Evolutionary conservation across 2,888 invertebrate species (phyloP).

Genomic region (Rhorus exstirpatorius): DNA sequence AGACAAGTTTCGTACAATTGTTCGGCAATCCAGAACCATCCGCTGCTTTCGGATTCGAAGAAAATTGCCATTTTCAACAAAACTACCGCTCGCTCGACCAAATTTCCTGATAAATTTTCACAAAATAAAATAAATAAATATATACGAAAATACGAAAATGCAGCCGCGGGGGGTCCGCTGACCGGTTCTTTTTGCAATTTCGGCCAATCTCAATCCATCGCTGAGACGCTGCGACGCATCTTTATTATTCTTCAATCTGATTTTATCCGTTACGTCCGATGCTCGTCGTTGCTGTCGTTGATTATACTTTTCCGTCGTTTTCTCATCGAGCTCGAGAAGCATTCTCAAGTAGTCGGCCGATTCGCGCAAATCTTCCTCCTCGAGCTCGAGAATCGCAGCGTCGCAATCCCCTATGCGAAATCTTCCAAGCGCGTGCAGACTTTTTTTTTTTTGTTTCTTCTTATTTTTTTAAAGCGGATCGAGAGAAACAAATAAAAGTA

Average conservation of each 20-base stretch:
- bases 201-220: constrained; percentile 84
- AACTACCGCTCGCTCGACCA: constrained; percentile 47
- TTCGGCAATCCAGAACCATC: constrained; percentile 82
- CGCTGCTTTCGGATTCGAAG: constrained; percentile 75
- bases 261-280: constrained; percentile 82
- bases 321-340: constrained; percentile 88
- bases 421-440: constrained; percentile 81
- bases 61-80: constrained; percentile 74
- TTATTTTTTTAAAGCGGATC: too few species aligned
- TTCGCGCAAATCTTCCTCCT: constrained; percentile 87
- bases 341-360: constrained; percentile 87
- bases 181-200: constrained; percentile 85
- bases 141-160: neutral
- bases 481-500: constrained; percentile 56
- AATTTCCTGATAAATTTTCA: constrained; percentile 22
- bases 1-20: constrained; percentile 75
- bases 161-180: constrained; percentile 15
- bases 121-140: neutral
- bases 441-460: too few species aligned
- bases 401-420: constrained; percentile 87
- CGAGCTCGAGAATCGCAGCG: constrained; percentile 87
- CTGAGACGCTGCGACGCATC: constrained; percentile 79
- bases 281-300: too few species aligned
- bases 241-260: constrained; percentile 65
- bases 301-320: too few species aligned